A percentile compares a stretch with the other conserved stretches of the same genome.
phyloP scores from a whole-genome alignment of 2,888 invertebrate genomes.

The Drosophila kambysellisi region DNA sequence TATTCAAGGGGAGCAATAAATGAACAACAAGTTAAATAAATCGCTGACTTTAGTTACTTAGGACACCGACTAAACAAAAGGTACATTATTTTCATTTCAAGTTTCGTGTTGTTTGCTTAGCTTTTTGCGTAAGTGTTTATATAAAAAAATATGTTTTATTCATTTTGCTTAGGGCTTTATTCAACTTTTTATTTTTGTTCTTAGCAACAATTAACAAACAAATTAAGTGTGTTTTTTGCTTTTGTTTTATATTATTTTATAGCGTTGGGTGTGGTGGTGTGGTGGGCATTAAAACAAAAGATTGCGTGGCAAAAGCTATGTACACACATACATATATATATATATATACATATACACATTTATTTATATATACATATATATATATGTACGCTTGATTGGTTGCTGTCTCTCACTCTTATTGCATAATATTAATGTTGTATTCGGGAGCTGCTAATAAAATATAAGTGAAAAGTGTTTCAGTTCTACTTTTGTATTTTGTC shows the following conservation, averaged over 20 bases:
- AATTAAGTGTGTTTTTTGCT: constrained; percentile 44
- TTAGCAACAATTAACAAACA: constrained; percentile 76
- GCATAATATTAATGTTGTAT: constrained; percentile 34
- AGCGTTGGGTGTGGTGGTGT: constrained; percentile 50
- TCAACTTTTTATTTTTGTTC: constrained; percentile 41
- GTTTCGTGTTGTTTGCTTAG: constrained; percentile 16
- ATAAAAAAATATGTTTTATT: constrained; percentile 55
- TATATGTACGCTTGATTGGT: constrained; percentile 22
- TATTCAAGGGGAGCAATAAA: constrained; percentile 34
- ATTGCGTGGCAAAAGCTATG: constrained; percentile 23
- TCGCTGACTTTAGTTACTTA: constrained; percentile 40
- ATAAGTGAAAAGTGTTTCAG: constrained; percentile 45
- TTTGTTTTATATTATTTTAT: constrained; percentile 13
- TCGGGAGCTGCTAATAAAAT: constrained; percentile 58
- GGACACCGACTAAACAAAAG: constrained; percentile 54
- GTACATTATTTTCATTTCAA: constrained; percentile 47
- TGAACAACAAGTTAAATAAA: constrained; percentile 53
- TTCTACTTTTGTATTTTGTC: constrained; percentile 37
- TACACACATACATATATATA: neutral
- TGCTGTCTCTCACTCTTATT: constrained; percentile 57
- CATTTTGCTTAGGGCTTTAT: constrained; percentile 43
- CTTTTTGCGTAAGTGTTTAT: constrained; percentile 19
- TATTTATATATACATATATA: neutral
- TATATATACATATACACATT: neutral
- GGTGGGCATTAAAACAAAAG: constrained; percentile 38